phyloP scores from a whole-genome alignment of 2,113 vertebrate species.

The Harpagus bidentatus region DNA sequence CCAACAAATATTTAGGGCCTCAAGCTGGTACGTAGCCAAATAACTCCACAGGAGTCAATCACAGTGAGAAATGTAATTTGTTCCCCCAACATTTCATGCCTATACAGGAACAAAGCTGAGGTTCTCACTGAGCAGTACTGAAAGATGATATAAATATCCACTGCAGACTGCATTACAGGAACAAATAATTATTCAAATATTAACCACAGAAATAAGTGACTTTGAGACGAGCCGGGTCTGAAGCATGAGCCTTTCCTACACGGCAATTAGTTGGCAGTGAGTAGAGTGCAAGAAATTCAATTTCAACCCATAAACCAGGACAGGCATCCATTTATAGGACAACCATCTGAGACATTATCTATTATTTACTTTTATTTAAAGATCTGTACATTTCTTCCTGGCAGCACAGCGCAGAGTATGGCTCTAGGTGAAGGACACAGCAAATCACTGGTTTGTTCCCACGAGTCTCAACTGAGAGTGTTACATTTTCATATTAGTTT shows the following conservation, averaged over 20 bases:
- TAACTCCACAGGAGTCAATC: not conserved
- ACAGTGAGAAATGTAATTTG: not conserved
- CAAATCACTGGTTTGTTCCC: not conserved
- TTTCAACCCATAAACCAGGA: conserved; percentile 9
- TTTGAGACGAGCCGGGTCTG: not conserved
- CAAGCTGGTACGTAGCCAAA: not conserved
- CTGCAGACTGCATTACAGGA: not conserved
- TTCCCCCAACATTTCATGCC: not conserved
- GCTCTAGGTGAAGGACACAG: not conserved
- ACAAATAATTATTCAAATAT: not conserved
- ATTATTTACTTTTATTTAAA: conserved; percentile 30
- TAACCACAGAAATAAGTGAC: not conserved
- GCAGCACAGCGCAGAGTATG: not conserved
- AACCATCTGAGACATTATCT: not conserved
- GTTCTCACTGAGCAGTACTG: not conserved
- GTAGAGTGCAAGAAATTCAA: conserved; percentile 1
- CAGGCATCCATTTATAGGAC: not conserved
- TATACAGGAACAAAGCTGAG: not conserved
- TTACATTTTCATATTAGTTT: not conserved
- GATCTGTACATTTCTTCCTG: not conserved
- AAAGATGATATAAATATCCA: not conserved
- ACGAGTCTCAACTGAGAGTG: accelerated
- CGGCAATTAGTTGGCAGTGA: not conserved
- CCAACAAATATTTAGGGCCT: not conserved
- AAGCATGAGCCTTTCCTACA: not conserved